Evolutionary conservation across 2,888 invertebrate species (phyloP).

Genomic region (Cantharis lateralis): DNA sequence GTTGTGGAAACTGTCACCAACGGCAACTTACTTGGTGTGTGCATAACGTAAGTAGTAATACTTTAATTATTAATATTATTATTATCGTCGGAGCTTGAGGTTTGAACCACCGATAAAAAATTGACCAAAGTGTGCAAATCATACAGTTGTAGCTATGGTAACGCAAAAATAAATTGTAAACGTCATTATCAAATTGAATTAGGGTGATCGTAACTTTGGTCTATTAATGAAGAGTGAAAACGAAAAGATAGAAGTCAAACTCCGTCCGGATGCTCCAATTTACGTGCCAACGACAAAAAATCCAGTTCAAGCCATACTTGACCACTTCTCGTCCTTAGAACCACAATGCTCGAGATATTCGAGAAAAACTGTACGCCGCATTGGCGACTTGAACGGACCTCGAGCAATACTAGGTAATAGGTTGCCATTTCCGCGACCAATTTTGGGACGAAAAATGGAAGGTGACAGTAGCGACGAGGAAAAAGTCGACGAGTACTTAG

Average conservation of each 20-base stretch:
- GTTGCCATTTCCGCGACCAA: slow-evolving; percentile 41
- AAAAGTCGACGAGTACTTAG: slow-evolving; percentile 34
- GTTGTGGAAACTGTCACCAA: neutral
- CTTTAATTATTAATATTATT: neutral
- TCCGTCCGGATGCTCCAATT: slow-evolving; percentile 44
- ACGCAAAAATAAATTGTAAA: slow-evolving; percentile 10
- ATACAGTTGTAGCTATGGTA: neutral
- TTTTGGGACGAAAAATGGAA: slow-evolving; percentile 43
- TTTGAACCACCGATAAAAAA: neutral
- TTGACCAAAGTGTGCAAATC: neutral
- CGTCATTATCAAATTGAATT: slow-evolving; percentile 20
- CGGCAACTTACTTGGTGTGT: slow-evolving; percentile 20
- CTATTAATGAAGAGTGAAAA: slow-evolving; percentile 29
- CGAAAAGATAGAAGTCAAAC: slow-evolving; percentile 33
- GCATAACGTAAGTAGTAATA: slow-evolving; percentile 35
- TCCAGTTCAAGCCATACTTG: slow-evolving; percentile 25
- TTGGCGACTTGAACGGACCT: slow-evolving; percentile 27
- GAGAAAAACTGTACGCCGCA: slow-evolving; percentile 38
- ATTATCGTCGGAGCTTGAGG: neutral
- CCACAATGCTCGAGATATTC: slow-evolving; percentile 44
- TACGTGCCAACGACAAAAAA: slow-evolving; percentile 40
- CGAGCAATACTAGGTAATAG: slow-evolving; percentile 33
- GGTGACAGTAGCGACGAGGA: slow-evolving; percentile 16
- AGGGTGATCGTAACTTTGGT: neutral
- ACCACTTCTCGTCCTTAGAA: slow-evolving; percentile 29